Base-by-base conservation (phyloP, 2,797 vertebrate genomes). In the Trachurus trachurus region DNA sequence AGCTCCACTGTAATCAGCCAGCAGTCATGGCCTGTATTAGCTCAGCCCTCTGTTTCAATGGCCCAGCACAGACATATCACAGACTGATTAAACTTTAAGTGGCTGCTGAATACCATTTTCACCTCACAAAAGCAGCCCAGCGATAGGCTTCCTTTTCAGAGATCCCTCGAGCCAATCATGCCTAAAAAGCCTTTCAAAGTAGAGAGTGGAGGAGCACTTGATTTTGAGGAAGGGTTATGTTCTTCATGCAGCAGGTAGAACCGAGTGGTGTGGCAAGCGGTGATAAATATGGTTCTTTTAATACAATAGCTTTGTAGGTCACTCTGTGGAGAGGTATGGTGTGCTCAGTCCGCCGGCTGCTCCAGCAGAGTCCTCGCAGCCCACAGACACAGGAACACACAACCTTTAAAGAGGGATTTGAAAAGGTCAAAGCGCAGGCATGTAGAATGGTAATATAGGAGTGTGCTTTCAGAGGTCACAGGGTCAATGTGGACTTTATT, bases 231-330 rank as follows among this genome's bases (percentile, higher is more conserved):
- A 86, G 85, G 81, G 87, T 87, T 90, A 76, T 74, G 74, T 89
- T 91, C 76, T 68, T 65, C 26, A 9, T 82, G 80, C 81, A 69
- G 90, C 81, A 81, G 87, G 81, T 87, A 80, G 81, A 84, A 71
- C 78, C 71, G 85, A 86, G 78, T 71, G 68, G 82, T 71, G 84
- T 84, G 83, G 84, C 87, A 86, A 85, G 87, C 60, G n/a, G 85
- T 92, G 91, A 94, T 93, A 91, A 93, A 94, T 94, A 90, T 61
- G 68, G 77, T 90, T 93, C 93, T 92, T 94, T 92, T 93, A 93
- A 92, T 94, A 93, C 93, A 93, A 94, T 93, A 91, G 93, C 87
- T 93, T 93, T 94, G 92, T 93, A 93, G 92, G 93, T 94, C 92
- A 94, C 84, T 89, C 77, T 57, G 81, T 26, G 26, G 26, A 87